Evolutionary conservation across 2,888 invertebrate genomes (phyloP), one percentile per base, ranked within the genome.

Genomic region (Dryadula phaetusa): DNA sequence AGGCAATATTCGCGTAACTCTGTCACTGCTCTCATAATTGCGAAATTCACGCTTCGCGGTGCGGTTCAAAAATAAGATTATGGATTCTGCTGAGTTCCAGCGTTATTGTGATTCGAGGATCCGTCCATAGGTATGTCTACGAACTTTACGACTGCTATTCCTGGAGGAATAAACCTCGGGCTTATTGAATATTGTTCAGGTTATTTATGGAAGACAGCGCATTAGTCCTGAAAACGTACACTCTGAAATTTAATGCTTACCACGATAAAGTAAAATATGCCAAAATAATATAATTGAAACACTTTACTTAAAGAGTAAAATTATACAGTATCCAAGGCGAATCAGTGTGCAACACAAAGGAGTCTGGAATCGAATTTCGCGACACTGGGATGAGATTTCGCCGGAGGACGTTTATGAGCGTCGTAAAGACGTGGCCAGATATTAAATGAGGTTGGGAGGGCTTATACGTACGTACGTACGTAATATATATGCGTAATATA

Each of bases 11-110:
- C 77, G 84, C 77, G 66, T 81, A 82, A 66, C 70, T 64, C 66
- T 58, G 70, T 70, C 72, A 72, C 69, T 72, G 79, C 78, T 82
- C 84, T 84, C 86, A 86, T 92, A 92, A 92, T 92, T 92, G 92
- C 92, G 88, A 92, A 92, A 92, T 92, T 92, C 90, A 92, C 92
- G 92, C 92, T 92, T 84, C 88, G 87, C 80, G 85, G 92, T 88
- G 92, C 92, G 89, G 92, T 91, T 91, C 92, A 92, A 92, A 92
- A 92, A 92, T 92, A 92, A 92, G 92, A 91, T 92, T 92, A 92
- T 92, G 92, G 92, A 92, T 92, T 92, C 92, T 82, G 88, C 88
- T 91, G 92, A 92, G 92, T 84, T 90, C 85, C 84, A 83, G 84
- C 86, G 91, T 90, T 92, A 92, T 92, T 92, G 90, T 92, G 92